phyloP scores from a whole-genome alignment of 2,797 vertebrate species.

The Gymnothorax javanicus region DNA sequence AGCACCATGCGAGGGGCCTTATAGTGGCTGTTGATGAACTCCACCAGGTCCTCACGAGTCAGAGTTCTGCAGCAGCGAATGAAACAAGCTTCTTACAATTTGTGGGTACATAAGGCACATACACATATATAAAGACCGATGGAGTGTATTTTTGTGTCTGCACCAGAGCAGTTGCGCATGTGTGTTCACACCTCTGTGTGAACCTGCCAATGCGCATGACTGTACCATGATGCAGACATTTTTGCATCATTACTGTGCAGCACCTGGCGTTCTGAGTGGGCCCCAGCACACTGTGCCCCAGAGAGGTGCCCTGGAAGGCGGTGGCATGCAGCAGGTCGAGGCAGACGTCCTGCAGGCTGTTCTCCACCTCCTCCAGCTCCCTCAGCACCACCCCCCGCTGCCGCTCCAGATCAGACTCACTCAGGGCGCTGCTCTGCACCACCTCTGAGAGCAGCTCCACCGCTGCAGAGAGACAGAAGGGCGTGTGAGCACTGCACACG shows the following conservation, averaged over 20 bases:
- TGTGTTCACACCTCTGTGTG: neutral
- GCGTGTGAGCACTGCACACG: neutral
- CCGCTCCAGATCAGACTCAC: conserved; percentile 88
- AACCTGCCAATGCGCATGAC: neutral
- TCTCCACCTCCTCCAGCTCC: conserved; percentile 87
- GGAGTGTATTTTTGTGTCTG: neutral
- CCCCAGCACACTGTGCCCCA: conserved; percentile 83
- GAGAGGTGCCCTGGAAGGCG: conserved; percentile 89
- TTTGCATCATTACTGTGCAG: neutral
- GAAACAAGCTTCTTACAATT: neutral
- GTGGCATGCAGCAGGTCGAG: conserved; percentile 93
- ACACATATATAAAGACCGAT: too few relatives aligned
- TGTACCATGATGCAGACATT: neutral
- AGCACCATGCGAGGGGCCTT: conserved; percentile 95
- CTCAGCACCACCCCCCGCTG: conserved; percentile 83
- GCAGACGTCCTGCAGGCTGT: conserved; percentile 81
- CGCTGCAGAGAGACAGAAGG: conserved; percentile 60
- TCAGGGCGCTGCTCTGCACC: conserved; percentile 86
- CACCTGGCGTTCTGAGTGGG: conserved; percentile 86
- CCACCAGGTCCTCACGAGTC: conserved; percentile 80
- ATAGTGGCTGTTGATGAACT: conserved; percentile 83
- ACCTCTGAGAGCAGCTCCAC: conserved; percentile 92
- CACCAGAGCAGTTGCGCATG: neutral
- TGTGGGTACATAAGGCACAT: neutral
- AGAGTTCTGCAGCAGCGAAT: conserved; percentile 70